Evolutionary conservation across 23 tunicate species (phyloP).

Genomic region (Ciona savignyi): DNA sequence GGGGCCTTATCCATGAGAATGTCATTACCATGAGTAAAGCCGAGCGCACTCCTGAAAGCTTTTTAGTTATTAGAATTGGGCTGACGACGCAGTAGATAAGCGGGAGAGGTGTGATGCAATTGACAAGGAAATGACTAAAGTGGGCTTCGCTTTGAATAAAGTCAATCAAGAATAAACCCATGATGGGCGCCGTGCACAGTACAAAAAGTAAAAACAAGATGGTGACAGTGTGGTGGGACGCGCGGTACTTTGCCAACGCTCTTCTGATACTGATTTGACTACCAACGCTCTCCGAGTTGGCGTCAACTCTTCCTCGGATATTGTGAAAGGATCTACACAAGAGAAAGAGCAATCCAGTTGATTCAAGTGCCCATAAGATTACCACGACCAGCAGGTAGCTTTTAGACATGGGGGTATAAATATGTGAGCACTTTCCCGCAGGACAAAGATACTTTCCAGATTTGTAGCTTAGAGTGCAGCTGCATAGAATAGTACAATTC

Average conservation of each 20-base stretch:
- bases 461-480: slow-evolving; percentile 61
- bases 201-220: slow-evolving; percentile 51
- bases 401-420: slow-evolving; percentile 93
- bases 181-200: slow-evolving; percentile 69
- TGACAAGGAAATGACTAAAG: slow-evolving; percentile 34
- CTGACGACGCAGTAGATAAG: slow-evolving; percentile 73
- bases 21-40: slow-evolving; percentile 58
- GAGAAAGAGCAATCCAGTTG: slow-evolving; percentile 37
- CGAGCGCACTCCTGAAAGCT: slow-evolving; percentile 47
- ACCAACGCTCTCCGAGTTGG: neutral
- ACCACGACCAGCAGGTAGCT: slow-evolving; percentile 66
- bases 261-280: slow-evolving; percentile 10
- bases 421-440: slow-evolving; percentile 33
- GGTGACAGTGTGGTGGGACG: slow-evolving; percentile 34
- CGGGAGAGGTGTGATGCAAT: slow-evolving; percentile 67
- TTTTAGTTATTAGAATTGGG: slow-evolving; percentile 52
- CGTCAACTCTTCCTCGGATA: slow-evolving; percentile 18
- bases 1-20: slow-evolving; percentile 17
- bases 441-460: slow-evolving; percentile 48
- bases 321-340: slow-evolving; percentile 34
- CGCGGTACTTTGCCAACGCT: slow-evolving; percentile 6
- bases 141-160: slow-evolving; percentile 27
- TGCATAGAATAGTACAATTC: slow-evolving; percentile 74
- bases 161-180: slow-evolving; percentile 50
- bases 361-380: slow-evolving; percentile 71